Percentiles rank a stretch among this genome's conserved stretches.
Conservation (phyloP, 2,888 invertebrate genomes). For the Orthonevra nobilis region DNA sequence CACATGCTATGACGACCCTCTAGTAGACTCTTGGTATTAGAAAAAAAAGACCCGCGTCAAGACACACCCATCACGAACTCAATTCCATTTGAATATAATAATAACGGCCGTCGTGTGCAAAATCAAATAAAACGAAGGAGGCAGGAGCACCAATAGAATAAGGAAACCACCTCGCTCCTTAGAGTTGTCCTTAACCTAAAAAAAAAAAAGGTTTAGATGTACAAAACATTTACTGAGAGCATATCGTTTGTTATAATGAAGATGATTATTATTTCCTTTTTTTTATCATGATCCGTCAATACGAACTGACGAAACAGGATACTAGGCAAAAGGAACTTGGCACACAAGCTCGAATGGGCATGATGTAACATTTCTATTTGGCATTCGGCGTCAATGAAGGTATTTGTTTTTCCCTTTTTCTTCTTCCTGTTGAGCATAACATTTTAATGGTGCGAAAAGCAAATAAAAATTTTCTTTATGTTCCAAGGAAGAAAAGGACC, state of each 20-base stretch:
- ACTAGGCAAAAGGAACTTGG: background rate
- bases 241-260: background rate
- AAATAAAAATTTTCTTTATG: slow-evolving; percentile 16
- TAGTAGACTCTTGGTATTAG: slow-evolving; percentile 15
- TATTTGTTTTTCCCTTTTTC: slow-evolving; percentile 17
- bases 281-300: slow-evolving; percentile 19
- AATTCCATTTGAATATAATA: slow-evolving; percentile 2
- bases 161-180: slow-evolving; percentile 1
- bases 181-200: slow-evolving; percentile 42
- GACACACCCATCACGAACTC: slow-evolving; percentile 23
- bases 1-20: slow-evolving; percentile 5
- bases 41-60: background rate
- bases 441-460: slow-evolving; percentile 32
- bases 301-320: slow-evolving; percentile 2
- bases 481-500: slow-evolving; percentile 4
- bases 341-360: slow-evolving; percentile 1
- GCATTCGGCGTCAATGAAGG: background rate
- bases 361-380: slow-evolving; percentile 25
- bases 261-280: slow-evolving; percentile 1
- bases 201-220: no score
- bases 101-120: slow-evolving; percentile 47
- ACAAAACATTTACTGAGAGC: slow-evolving; percentile 11
- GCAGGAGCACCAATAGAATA: slow-evolving; percentile 9
- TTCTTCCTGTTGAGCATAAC: slow-evolving; percentile 9
- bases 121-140: slow-evolving; percentile 32